Evolutionary conservation across 2,888 invertebrate genomes (phyloP), one percentile per base, ranked within the genome.

Genomic region (Drosophila kuntzei): DNA sequence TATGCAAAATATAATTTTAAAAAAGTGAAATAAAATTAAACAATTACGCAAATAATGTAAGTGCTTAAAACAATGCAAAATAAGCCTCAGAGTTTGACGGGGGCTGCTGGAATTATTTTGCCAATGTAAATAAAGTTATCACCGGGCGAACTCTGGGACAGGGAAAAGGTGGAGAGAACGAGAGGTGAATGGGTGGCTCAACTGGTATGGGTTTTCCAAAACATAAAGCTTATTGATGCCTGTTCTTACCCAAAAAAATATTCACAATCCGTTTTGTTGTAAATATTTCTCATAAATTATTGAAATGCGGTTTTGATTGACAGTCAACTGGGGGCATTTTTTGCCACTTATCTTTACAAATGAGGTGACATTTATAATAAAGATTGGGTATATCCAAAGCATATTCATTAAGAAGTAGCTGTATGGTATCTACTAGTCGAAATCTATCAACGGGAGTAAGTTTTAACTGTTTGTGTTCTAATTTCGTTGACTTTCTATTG

Each of bases 1-100:
- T 44, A 61, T 71, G 59, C 55, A 65, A 73, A 73, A 62, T 47
- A 54, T 43, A 58, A 78, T 60, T 25, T 25, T 59, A 29, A 46
- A 46, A 34, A 59, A 62, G 46, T 60, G 37, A 61, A 55, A 59
- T 43, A 70, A 69, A 47, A 80, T 79, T 66, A 69, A 79, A 65
- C 69, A 74, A 87, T 71, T 71, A 61, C 46, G 64, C 18, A 44
- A 55, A 68, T 66, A 80, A 76, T 69, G 76, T 73, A 77, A 87
- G 71, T 84, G 69, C 71, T 77, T 77, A 68, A 81, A 76, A 81
- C 75, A 76, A 68, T 63, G 61, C 60, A 62, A 67, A 84, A 72
- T 64, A 36, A 63, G 58, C 46, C 36, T 63, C 68, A 67, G 54
- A 64, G 61, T 57, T 71, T 61, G 58, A 50, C 20, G 60, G 46